Conservation (phyloP, 2,113 vertebrate genomes). For the Pseudorasbora parva region DNA sequence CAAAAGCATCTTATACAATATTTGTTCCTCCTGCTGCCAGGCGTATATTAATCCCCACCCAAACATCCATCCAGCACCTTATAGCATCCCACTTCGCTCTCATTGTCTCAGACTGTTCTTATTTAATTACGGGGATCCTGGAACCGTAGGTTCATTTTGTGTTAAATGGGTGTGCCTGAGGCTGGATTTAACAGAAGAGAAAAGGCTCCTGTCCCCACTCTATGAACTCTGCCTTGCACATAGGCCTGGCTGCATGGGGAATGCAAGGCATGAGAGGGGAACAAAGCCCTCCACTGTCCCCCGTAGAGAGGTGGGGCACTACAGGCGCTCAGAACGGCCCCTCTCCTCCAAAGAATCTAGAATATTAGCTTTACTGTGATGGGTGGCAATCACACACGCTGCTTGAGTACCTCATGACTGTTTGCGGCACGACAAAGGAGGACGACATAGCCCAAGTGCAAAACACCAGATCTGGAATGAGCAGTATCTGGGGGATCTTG, state of each 20-base stretch:
- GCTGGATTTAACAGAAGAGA: constrained; percentile 52
- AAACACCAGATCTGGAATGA: constrained; percentile 10
- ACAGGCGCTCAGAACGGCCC: constrained; percentile 38
- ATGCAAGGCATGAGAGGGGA: constrained; percentile 72
- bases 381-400: constrained; percentile 6
- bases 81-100: constrained; percentile 41
- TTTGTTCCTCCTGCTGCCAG: constrained; percentile 31
- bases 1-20: background rate
- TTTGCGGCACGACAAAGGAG: background rate
- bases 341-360: constrained; percentile 38
- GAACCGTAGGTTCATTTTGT: constrained; percentile 34
- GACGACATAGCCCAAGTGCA: background rate
- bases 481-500: constrained; percentile 34
- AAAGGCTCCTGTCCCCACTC: constrained; percentile 55
- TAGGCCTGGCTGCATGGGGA: constrained; percentile 70
- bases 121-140: constrained; percentile 58
- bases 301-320: constrained; percentile 64
- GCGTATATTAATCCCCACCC: constrained; percentile 38
- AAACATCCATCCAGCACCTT: constrained; percentile 49
- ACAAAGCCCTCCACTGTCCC: constrained; percentile 79
- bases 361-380: constrained; percentile 35
- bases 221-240: constrained; percentile 43
- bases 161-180: constrained; percentile 51
- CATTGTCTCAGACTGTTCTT: constrained; percentile 46
- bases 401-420: background rate